A percentile compares a stretch with the other conserved stretches of the same genome.
Evolutionary conservation across 2,113 vertebrate species (phyloP).

Genomic region (Pterocles orientalis): DNA sequence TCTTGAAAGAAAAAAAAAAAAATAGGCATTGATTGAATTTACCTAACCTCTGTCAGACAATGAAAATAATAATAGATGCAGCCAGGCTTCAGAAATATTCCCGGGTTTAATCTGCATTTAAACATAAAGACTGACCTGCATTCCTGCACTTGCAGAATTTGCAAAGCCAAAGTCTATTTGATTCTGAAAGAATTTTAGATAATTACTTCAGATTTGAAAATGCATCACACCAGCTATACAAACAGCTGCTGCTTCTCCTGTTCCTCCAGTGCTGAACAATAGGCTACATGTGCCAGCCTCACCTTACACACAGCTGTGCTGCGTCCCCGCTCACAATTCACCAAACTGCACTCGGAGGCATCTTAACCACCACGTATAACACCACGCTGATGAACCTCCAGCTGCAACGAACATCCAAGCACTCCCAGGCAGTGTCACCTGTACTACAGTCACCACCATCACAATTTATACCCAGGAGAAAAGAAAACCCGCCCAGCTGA

Average conservation of each 20-base stretch:
- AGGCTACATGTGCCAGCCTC: neutral
- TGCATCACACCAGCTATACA: neutral
- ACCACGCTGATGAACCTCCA: neutral
- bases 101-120: neutral
- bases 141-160: neutral
- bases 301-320: neutral
- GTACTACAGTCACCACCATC: neutral
- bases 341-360: neutral
- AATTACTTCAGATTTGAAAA: neutral
- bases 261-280: conserved; percentile 20
- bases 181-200: neutral
- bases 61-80: neutral
- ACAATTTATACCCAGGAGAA: neutral
- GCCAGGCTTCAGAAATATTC: neutral
- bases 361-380: neutral
- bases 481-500: neutral
- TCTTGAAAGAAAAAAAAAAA: neutral
- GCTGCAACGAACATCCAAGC: neutral
- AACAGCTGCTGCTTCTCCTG: neutral
- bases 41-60: neutral
- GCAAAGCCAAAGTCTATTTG: neutral
- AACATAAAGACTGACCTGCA: neutral
- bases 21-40: neutral
- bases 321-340: neutral
- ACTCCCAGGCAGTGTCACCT: neutral